Conservation (phyloP, 2,797 vertebrate species). For the Silurus lanzhouensis region DNA sequence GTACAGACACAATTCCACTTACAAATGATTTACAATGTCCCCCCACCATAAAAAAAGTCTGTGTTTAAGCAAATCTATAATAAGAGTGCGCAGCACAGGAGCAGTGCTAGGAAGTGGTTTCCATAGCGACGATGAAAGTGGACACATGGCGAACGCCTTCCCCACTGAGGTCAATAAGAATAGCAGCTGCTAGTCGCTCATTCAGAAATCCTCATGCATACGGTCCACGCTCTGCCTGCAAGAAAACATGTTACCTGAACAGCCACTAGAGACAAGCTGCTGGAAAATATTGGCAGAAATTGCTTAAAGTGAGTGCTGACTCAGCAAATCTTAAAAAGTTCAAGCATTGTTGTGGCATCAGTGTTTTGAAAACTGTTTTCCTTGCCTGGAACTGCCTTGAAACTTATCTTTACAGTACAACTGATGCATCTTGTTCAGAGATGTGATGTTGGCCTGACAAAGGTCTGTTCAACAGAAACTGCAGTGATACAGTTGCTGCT, state of each 20-base stretch:
- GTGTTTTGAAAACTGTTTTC: constrained; percentile 27
- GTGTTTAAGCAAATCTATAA: not conserved
- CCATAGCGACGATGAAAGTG: constrained; percentile 43
- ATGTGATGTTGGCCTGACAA: not conserved
- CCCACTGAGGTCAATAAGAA: constrained; percentile 41
- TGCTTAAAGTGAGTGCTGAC: constrained; percentile 39
- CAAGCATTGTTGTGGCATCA: constrained; percentile 49
- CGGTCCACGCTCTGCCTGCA: constrained; percentile 43
- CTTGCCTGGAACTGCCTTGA: not conserved
- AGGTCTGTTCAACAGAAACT: not conserved
- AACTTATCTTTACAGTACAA: not conserved
- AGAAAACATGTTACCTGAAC: constrained; percentile 62
- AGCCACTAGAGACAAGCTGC: constrained; percentile 57
- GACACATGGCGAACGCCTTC: constrained; percentile 47
- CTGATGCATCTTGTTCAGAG: not conserved
- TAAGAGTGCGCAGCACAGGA: constrained; percentile 10
- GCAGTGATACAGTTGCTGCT: too few relatives aligned
- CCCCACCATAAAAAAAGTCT: not conserved
- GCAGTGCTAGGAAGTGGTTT: constrained; percentile 37
- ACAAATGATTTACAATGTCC: not conserved
- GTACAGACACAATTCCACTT: not conserved
- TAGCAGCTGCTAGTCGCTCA: constrained; percentile 45
- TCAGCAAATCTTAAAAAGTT: constrained; percentile 49
- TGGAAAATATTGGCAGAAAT: constrained; percentile 10
- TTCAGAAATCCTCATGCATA: constrained; percentile 59